Percentiles rank a stretch among this genome's conserved stretches.
These are phyloP conservation scores for Remorina albescens DNA, from an alignment of 2,797 vertebrate genomes.

Conservation along the genomic window DNA sequence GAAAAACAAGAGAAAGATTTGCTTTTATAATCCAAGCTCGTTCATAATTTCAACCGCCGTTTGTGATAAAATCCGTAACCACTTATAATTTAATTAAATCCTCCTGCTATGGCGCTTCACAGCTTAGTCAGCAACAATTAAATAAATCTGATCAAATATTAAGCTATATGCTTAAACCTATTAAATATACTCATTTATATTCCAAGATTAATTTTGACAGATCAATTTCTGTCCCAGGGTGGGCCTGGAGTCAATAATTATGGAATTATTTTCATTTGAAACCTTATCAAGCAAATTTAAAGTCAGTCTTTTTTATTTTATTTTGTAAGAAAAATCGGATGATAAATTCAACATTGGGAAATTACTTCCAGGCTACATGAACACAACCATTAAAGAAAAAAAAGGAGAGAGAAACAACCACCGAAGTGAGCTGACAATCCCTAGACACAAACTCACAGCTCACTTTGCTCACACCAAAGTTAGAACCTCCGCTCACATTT, in stretches of 20 bases:
- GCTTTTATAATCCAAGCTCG: background rate
- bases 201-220: slow-evolving; percentile 5
- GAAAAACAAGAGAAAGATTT: background rate
- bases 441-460: slow-evolving; percentile 11
- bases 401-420: background rate
- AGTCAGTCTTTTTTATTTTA: background rate
- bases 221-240: background rate
- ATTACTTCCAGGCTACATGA: slow-evolving; percentile 2
- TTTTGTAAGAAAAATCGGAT: background rate
- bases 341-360: background rate
- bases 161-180: background rate
- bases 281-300: slow-evolving; percentile 14
- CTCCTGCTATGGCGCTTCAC: background rate
- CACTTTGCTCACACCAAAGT: slow-evolving; percentile 42
- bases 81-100: slow-evolving; percentile 9
- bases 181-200: slow-evolving; percentile 18
- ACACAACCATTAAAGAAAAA: background rate
- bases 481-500: slow-evolving; percentile 19
- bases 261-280: slow-evolving; percentile 12
- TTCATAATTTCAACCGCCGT: background rate
- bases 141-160: slow-evolving; percentile 9
- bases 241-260: background rate
- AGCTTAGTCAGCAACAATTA: background rate
- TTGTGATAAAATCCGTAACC: background rate
- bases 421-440: slow-evolving; percentile 26